Base-by-base conservation (phyloP, 2,888 invertebrate genomes). In the Chirona hameri region DNA sequence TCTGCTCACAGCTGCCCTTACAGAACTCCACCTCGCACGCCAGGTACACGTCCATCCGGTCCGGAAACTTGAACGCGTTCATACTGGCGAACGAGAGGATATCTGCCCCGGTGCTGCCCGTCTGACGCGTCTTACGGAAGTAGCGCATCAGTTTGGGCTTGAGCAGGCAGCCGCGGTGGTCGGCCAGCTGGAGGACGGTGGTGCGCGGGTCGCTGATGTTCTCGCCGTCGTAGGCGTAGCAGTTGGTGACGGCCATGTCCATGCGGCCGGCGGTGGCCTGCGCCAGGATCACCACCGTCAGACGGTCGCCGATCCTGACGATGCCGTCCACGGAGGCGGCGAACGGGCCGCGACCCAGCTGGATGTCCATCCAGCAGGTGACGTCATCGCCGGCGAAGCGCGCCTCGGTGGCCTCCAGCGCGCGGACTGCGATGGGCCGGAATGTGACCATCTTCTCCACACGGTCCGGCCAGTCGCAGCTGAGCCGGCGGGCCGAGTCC, bases 301-400 rank as follows among this genome's bases (percentile, higher is more conserved):
- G 55, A 48, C 85, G 84, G 27, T 86, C 86, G 15, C 86, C 86
- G 46, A 86, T 86, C 81, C 84, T 83, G 15, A 85, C 84, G 55
- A 84, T 84, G 1, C 85, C 85, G n/a, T 85, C 83, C 18, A 86
- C 84, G 18, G 84, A 76, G n/a, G 57, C 60, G 7, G 85, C 84
- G 76, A 84, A 84, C 1, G 86, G 86, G 2, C 85, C 86, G 31
- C 84, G 82, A 4, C 86, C 86, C 55, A 85, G 83, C 46, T 86
- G 84, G 29, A 86, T 86, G 48, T 86, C 85, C 86, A 86, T 86
- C 85, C 86, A 86, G 83, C 86, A 86, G 82, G 84, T 85, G 12
- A 86, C 84, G 72, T 86, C 84, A 57, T 85, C 84, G 14, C 85
- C 86, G 15, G 85, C 83, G 83, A 84, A 86, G 14, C 83, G 83